Evolutionary conservation across 1,140 invertebrate species (phyloP), one percentile per base, ranked within the genome.

Genomic region (Papilio machaon): DNA sequence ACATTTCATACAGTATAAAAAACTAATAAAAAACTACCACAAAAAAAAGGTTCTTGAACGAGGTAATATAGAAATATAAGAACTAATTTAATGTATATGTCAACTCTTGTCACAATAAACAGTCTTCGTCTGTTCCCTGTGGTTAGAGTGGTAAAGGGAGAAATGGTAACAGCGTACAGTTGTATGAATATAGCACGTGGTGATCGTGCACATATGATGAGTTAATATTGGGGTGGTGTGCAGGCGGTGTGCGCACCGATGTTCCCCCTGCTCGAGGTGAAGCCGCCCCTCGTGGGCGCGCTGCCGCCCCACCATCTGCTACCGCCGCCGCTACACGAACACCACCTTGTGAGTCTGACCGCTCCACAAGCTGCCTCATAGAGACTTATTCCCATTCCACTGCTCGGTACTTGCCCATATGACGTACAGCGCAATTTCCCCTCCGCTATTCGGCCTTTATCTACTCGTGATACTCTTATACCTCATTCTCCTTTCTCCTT

Each of bases 201-300:
- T 64, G 54, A 60, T 17, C n/a, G 5, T 23, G 58, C 58, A 58
- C 54, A 38, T 73, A 46, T 49, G 6, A 47, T 30, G 23, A 30
- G 23, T 30, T 30, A 30, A 30, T 30, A 30, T 30, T 30, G 83
- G 82, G 82, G 83, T 76, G 84, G 85, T 85, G 78, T 83, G 88
- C 89, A 92, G 91, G 91, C 86, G 90, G 94, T 92, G 92, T 95
- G 94, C 95, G 95, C 95, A 95, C 96, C 95, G 95, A 96, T 96
- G 96, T 96, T 95, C 96, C 96, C 96, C 94, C 95, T 97, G 95
- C 96, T 97, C 96, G 97, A 97, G 96, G 96, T 97, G 90, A 93
- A 93, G 96, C 96, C 96, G 95, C 96, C 97, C 95, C 96, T 97
- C 94, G 96, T 96, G 96, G 97, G 96, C 95, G 97, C 97, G 91